Base-by-base conservation (phyloP, 2,888 invertebrate species). In the Tipula unca region DNA sequence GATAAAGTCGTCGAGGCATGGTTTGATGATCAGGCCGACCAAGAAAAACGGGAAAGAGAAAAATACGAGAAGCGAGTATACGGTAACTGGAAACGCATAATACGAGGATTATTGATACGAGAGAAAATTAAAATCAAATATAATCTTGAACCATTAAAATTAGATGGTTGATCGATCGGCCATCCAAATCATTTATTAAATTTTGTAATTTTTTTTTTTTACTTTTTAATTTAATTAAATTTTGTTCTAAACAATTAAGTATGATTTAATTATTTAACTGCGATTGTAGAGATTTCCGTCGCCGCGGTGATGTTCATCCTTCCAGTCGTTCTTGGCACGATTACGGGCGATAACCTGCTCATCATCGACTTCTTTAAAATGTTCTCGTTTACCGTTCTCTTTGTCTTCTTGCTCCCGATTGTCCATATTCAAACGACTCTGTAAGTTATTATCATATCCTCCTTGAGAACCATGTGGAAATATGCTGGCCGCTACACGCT, bases 1-100 rank as follows among this genome's bases (percentile, higher is more conserved):
- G 97, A 98, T 86, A 91, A 93, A n/a, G 92, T 99, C 48, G 92
- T 96, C 20, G 96, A 95, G 86, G 99, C 98, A 17, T 99, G 98
- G 98, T 93, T 96, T 88, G 92, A 95, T 93, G 97, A 97, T 87
- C 96, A 96, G 92, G 94, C 95, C 87, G 95, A 95, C 88, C 93
- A 94, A 85, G 93, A 93, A 86, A 93, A 93, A 86, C 93, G 93
- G 87, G 95, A 94, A 86, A 91, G 91, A 85, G 96, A 97, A 90
- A 98, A 97, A 90, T 92, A 94, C 84, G 95, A 96, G 88, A 93
- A 95, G 87, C 92, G 97, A 86, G 95, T 97, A 2, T 96, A 95
- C 88, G 96, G 94, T 0, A 98, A 98, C 90, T 99, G 99, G 99
- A 95, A 93, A 88, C 94, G 93, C 86, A 91, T 99, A 0, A 96